A percentile compares a stretch with the other conserved stretches of the same genome.
Evolutionary conservation across 2,113 vertebrate genomes (phyloP).

Genomic region (Cryptoleucopteryx plumbea): DNA sequence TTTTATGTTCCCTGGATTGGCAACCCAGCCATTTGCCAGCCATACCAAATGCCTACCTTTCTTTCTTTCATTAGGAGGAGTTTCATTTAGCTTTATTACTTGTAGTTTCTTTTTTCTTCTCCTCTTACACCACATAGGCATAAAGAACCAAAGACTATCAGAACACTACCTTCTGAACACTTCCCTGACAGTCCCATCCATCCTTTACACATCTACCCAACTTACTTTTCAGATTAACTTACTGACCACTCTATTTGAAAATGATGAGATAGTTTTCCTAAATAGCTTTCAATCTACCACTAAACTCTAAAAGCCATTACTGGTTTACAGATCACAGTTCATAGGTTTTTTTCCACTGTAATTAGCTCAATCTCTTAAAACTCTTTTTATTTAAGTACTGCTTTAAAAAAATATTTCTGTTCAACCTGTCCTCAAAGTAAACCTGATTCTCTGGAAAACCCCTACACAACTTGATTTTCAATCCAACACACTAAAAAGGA

Average conservation of each 20-base stretch:
- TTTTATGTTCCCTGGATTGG: neutral
- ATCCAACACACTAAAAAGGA: neutral
- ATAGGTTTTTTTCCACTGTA: neutral
- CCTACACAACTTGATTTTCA: neutral
- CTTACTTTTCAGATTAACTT: neutral
- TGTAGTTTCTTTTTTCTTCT: neutral
- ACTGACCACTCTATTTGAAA: neutral
- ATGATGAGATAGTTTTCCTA: neutral
- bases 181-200: neutral
- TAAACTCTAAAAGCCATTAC: neutral
- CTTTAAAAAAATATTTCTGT: neutral
- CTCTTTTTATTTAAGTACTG: no score
- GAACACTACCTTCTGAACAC: neutral
- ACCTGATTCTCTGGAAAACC: neutral
- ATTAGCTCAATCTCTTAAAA: neutral
- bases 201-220: neutral
- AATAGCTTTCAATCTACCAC: neutral
- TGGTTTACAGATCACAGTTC: neutral
- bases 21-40: neutral
- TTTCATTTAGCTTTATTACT: neutral
- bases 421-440: neutral
- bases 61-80: neutral
- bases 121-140: neutral
- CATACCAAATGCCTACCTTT: neutral
- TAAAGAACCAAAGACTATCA: neutral